phyloP scores from a whole-genome alignment of 2,888 invertebrate genomes.

The Torymus aiolomorphi region DNA sequence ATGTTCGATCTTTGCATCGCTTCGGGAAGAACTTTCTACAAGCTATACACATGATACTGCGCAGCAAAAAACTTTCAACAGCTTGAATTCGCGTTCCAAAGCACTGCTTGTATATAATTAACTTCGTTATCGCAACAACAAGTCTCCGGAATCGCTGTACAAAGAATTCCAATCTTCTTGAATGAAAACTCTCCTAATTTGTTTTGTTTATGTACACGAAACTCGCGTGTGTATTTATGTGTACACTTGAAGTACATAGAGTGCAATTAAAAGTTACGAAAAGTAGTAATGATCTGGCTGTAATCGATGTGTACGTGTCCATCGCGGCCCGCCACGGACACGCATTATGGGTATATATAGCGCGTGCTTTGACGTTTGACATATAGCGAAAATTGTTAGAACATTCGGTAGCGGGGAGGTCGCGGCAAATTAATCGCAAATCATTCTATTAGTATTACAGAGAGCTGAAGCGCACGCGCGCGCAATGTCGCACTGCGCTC shows the following conservation, averaged over 20 bases:
- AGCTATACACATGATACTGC: neutral
- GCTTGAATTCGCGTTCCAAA: too few relatives aligned
- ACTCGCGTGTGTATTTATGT: too few relatives aligned
- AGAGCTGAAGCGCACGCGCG: neutral
- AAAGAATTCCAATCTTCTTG: too few relatives aligned
- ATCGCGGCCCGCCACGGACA: neutral
- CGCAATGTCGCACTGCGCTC: neutral
- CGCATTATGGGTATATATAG: too few relatives aligned
- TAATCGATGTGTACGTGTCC: neutral
- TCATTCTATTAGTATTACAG: constrained; percentile 31
- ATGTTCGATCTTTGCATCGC: constrained; percentile 2
- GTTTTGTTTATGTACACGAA: too few relatives aligned
- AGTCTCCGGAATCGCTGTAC: too few relatives aligned
- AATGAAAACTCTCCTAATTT: too few relatives aligned
- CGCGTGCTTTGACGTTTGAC: constrained; percentile 22
- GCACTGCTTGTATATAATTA: too few relatives aligned
- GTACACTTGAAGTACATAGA: too few relatives aligned
- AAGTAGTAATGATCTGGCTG: neutral
- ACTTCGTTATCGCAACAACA: too few relatives aligned
- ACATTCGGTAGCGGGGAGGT: neutral
- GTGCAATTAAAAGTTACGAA: too few relatives aligned
- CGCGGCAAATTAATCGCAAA: constrained; percentile 21
- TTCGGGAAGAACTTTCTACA: neutral
- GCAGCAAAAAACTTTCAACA: too few relatives aligned
- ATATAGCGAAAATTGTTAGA: neutral